These are phyloP conservation scores for Gymnobelideus leadbeateri DNA, from an alignment of 2,113 vertebrate species.

Conservation along the genomic window DNA sequence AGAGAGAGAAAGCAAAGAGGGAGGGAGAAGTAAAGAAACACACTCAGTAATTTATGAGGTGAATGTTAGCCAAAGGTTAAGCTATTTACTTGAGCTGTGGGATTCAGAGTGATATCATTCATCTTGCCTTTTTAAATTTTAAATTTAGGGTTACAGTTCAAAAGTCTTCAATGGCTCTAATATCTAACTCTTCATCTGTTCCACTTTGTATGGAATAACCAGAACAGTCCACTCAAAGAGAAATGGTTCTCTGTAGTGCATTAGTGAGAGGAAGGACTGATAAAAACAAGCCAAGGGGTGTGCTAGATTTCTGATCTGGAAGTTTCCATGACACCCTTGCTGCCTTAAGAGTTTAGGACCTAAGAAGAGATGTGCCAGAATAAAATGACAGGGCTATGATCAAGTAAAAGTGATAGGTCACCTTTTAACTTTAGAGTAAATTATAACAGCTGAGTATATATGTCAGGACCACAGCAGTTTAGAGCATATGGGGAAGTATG, in stretches of 20 bases:
- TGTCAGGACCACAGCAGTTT: neutral
- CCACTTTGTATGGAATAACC: neutral
- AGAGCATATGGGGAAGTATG: neutral
- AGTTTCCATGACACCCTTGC: neutral
- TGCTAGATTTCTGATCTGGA: neutral
- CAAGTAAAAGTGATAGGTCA: neutral
- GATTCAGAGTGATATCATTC: neutral
- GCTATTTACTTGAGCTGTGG: neutral
- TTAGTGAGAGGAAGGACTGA: neutral
- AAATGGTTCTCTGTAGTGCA: neutral
- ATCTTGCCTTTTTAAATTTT: neutral
- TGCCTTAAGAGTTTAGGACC: neutral
- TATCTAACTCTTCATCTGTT: neutral
- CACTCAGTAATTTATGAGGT: neutral
- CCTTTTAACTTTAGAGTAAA: neutral
- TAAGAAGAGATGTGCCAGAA: neutral
- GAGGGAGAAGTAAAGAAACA: neutral
- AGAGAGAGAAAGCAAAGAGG: neutral
- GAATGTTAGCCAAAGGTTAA: constrained; percentile 1
- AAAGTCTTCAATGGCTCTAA: neutral
- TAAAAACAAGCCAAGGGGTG: neutral
- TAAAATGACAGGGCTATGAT: neutral
- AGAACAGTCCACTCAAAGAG: neutral
- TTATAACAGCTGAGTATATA: neutral
- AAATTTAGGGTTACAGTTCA: neutral